phyloP scores from a whole-genome alignment of 2,113 vertebrate species.

The Balaenoptera acutorostrata region DNA sequence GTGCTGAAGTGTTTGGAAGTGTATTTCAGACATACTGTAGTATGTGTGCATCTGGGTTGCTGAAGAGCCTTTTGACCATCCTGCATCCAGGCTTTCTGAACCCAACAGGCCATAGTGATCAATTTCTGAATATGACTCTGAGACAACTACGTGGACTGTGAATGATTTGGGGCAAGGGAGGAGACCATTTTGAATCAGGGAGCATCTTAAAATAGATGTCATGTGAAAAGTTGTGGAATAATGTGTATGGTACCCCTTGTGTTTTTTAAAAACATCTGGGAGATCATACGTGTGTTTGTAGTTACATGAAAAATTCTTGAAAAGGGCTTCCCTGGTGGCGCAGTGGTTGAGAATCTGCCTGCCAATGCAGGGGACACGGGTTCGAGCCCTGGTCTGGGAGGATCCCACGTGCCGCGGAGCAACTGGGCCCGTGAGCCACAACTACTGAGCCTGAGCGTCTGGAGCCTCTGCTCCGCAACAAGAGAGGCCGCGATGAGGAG shows the following conservation, averaged over 20 bases:
- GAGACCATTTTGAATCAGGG: not conserved
- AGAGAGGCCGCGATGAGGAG: too few relatives aligned
- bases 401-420: too few relatives aligned
- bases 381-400: too few relatives aligned
- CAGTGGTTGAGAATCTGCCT: too few relatives aligned
- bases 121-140: not conserved
- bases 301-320: not conserved
- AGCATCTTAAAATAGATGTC: not conserved
- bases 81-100: not conserved
- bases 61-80: not conserved
- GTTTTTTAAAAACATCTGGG: not conserved
- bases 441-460: too few relatives aligned
- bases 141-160: not conserved
- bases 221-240: not conserved
- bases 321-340: too few relatives aligned
- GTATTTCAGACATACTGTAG: not conserved
- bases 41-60: not conserved
- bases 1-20: not conserved
- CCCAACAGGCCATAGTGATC: not conserved
- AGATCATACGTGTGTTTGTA: not conserved
- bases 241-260: not conserved
- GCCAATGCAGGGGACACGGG: too few relatives aligned
- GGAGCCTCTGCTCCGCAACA: too few relatives aligned
- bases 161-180: not conserved
- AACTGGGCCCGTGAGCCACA: too few relatives aligned